A percentile compares a stretch with the other conserved stretches of the same genome.
Evolutionary conservation across 1,140 invertebrate species (phyloP).

Genomic region (Drosophila dunni): DNA sequence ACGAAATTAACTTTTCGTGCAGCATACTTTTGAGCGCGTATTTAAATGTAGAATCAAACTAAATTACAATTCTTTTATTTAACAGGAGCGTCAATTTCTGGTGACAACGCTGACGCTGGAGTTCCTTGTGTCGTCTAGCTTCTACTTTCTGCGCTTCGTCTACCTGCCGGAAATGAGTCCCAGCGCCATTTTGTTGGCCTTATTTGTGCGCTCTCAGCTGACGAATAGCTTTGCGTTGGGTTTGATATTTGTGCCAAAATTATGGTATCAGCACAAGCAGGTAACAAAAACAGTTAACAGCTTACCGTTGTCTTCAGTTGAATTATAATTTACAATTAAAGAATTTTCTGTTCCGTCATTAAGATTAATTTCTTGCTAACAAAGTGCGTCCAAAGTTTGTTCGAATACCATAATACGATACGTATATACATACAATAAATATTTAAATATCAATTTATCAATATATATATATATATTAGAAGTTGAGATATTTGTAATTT

Average conservation of each 20-base stretch:
- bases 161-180: conserved; percentile 88
- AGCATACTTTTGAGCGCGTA: too few relatives aligned
- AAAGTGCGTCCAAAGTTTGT: conserved; percentile 50
- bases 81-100: conserved; percentile 91
- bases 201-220: conserved; percentile 90
- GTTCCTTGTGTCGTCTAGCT: conserved; percentile 89
- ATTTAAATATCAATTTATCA: conserved; percentile 3
- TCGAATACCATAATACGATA: conserved; percentile 24
- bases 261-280: conserved; percentile 91
- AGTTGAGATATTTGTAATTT: conserved; percentile 28
- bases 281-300: conserved; percentile 64
- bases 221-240: conserved; percentile 91
- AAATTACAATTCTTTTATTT: background rate
- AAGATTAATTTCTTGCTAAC: conserved; percentile 51
- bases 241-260: conserved; percentile 91
- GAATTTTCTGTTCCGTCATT: conserved; percentile 38
- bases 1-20: too few relatives aligned
- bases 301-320: conserved; percentile 27
- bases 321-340: conserved; percentile 35
- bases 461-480: conserved; percentile 17
- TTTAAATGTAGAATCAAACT: background rate
- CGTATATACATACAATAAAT: conserved; percentile 19
- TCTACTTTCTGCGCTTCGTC: conserved; percentile 88
- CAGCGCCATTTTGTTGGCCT: conserved; percentile 88
- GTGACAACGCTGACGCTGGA: conserved; percentile 91